These are phyloP conservation scores for Telmatochromis sp. DNA, from an alignment of 2,113 vertebrate species.

Conservation along the genomic window DNA sequence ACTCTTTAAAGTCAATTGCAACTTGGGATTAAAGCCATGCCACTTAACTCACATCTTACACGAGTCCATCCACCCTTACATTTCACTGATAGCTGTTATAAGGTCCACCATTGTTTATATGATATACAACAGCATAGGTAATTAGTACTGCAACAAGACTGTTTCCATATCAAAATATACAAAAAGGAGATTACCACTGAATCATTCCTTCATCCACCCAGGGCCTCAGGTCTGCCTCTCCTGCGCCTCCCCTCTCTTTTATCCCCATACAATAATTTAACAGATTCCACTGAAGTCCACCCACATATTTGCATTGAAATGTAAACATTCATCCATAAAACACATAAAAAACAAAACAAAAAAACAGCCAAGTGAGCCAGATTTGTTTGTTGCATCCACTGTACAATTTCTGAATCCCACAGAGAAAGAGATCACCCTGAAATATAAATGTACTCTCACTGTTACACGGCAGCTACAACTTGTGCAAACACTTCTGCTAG, in stretches of 20 bases:
- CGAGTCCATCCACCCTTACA: conserved; percentile 12
- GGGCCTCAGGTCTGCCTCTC: not conserved
- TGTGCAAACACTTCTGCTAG: conserved; percentile 34
- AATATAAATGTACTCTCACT: conserved; percentile 1
- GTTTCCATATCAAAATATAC: conserved; percentile 54
- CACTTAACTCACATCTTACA: not conserved
- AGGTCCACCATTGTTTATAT: conserved; percentile 50
- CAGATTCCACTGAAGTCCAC: conserved; percentile 11
- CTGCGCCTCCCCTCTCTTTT: not conserved
- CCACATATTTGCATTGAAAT: conserved; percentile 35
- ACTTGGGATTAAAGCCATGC: not conserved
- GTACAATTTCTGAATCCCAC: conserved; percentile 14
- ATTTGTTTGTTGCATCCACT: conserved; percentile 32
- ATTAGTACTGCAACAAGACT: conserved; percentile 55
- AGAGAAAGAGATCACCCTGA: not conserved
- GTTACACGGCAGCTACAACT: conserved; percentile 15
- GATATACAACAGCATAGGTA: conserved; percentile 39
- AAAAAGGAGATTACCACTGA: conserved; percentile 14
- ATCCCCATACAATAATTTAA: conserved; percentile 46
- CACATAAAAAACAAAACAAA: not conserved
- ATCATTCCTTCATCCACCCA: conserved; percentile 5
- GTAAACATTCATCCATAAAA: conserved; percentile 62
- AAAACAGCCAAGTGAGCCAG: conserved; percentile 2
- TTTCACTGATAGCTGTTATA: conserved; percentile 21
- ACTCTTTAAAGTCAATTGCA: not conserved